Base-by-base conservation (phyloP, 2,797 vertebrate species). In the Phrynocephalus forsythii region DNA sequence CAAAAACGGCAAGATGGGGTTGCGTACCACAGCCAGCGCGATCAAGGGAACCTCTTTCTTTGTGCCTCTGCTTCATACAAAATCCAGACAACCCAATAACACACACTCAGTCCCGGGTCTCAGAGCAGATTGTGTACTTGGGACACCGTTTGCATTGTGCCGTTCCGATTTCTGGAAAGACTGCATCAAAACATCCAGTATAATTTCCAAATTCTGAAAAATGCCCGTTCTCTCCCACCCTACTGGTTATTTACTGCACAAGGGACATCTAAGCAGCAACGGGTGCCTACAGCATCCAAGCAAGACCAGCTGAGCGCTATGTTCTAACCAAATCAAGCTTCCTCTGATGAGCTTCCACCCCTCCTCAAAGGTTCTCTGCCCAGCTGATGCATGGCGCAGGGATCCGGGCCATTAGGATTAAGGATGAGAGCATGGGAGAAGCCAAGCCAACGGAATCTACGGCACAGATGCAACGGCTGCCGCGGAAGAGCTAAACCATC, bases 371-470 rank as follows among this genome's bases (percentile, higher is more conserved):
- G 92, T 13, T 95, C 92, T 95, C 95, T 81, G 94, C 90, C 52
- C 71, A 79, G 72, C 38, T 56, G 94, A 96, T 93, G 95, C 95
- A 96, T 96, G 96, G 96, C 93, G 93, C 95, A 24, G 96, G 96
- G 96, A 94, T 96, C 95, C 95, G 94, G 94, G 95, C 92, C 95
- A 95, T 90, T 94, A 28, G 94, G 93, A 93, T 86, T 94, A 93
- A 96, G 95, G 95, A 94, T 92, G 95, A 94, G 95, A 94, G 94
- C 91, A 95, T 96, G 94, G 96, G 96, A n/a, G 96, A 96, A 97
- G 96, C 95, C 96, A 97, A 97, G 96, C 97, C 52, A 96, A 97
- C 96, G 26, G 94, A 96, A 95, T 97, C 96, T 97, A 97, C 96
- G 96, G 96, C 97, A 97, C 96, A 97, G 95, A 96, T 95, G 97